Evolutionary conservation across 1,140 invertebrate genomes (phyloP), one percentile per base, ranked within the genome.

Genomic region (Anastrepha obliqua): DNA sequence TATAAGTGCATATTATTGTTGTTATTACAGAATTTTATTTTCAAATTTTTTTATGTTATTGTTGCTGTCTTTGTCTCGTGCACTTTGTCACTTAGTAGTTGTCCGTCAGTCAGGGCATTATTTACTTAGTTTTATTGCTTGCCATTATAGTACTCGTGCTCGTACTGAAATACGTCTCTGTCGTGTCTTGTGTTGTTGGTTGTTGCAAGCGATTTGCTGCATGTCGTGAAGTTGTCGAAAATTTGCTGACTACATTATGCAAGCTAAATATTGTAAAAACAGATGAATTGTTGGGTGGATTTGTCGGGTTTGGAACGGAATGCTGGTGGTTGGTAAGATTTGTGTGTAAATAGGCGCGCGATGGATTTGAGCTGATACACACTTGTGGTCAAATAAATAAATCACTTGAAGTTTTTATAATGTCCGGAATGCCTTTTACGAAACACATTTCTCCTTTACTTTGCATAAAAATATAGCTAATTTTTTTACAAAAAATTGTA

Each of bases 81-180:
- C 64, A 86, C 87, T 89, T 89, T 89, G 90, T 42, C 59, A 59
- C 59, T 60, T 51, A 55, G 11, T 90, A 91, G 91, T 92, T 55
- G 74, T 81, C 74, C 44, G 74, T 81, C 74, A 81, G 74, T 81
- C 74, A 55, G 20, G 74, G 15, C 67, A 90, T 91, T 89, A 89
- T 88, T 87, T 58, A 60, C 6, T 39, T 8, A 15, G 13, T 81
- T 29, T 60, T 85, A 85, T 92, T 91, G 90, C 91, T 90, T 89
- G 17, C 3, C 3, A 42, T 1, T 7, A 8, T 29, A 51, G 8
- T 91, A 51, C 6, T 29, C 4, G 58, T 29, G 13, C 29, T 62
- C 60, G 58, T 86, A 59, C 51, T 15, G 47, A 39, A 47, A 13
- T 29, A 47, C 1, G 1, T 5, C 7, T 51, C 7, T 65, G 39